Conservation (phyloP, 2,113 vertebrate species). For the Hipposideros armiger region DNA sequence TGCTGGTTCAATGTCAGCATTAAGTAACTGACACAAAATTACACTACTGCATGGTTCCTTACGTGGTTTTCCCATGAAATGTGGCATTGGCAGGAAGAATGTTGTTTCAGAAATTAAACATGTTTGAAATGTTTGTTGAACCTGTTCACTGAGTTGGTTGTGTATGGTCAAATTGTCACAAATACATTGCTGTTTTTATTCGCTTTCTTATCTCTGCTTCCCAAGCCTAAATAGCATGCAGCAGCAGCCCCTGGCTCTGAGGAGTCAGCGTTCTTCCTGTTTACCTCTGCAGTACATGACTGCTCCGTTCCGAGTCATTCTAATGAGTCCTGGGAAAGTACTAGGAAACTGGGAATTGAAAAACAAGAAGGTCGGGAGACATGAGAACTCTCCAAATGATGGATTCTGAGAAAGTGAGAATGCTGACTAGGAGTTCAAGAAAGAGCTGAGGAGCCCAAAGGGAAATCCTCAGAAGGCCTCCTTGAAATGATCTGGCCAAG, state of each 20-base stretch:
- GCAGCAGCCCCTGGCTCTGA: background rate
- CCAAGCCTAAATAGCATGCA: background rate
- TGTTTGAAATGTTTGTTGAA: background rate
- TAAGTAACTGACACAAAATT: background rate
- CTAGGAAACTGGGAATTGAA: slow-evolving; percentile 70
- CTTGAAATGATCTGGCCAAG: slow-evolving; percentile 18
- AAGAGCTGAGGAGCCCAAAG: slow-evolving; percentile 56
- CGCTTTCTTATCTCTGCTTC: slow-evolving; percentile 23
- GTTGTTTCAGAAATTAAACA: background rate
- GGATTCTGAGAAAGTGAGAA: slow-evolving; percentile 67
- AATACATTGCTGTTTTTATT: background rate
- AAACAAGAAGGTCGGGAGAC: slow-evolving; percentile 76
- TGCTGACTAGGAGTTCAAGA: background rate
- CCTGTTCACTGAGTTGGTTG: background rate
- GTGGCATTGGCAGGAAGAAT: background rate
- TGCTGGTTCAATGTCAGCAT: background rate
- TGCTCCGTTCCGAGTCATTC: background rate
- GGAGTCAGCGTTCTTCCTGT: slow-evolving; percentile 70
- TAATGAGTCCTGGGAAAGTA: slow-evolving; percentile 70
- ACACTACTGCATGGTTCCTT: rapidly evolving
- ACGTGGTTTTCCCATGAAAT: background rate
- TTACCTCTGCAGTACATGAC: background rate
- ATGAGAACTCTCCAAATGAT: background rate
- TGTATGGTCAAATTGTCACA: background rate
- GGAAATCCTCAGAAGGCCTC: slow-evolving; percentile 79